Evolutionary conservation across 2,113 vertebrate genomes (phyloP), one percentile per base, ranked within the genome.

Genomic region (Lutjanus erythropterus): DNA sequence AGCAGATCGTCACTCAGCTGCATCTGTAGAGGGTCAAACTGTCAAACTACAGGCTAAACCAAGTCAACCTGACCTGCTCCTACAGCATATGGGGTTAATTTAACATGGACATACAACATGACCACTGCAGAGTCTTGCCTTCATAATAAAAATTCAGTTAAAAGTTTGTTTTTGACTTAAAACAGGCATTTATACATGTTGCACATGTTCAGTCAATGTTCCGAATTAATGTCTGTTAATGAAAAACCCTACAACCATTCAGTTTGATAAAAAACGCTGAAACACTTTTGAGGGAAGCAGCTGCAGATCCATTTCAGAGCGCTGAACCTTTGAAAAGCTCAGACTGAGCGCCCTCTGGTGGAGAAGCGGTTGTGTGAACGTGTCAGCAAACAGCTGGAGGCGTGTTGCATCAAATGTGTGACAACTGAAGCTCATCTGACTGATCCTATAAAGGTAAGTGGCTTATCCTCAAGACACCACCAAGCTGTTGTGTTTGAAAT

Each of bases 391-490:
- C 35, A 60, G 10, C 58, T 71, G 29, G 47, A 44, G 37, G 41
- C 23, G 44, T 50, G 71, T 44, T 77, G 47, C 3, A 5, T 25
- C 25, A 41, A 53, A 71, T 46, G 75, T 56, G 69, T 62, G 42
- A 69, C 77, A 65, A 33, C 66, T 75, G 76, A 75, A 70, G 62
- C 73, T 79, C 47, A 29, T 59, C 71, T 49, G 61, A 49, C 49
- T 56, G 74, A 80, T 87, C 77, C 60, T 60, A 35, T 71, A 68
- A 77, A 79, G 85, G 75, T 89, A 86, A 88, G 83, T 80, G 72
- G 58, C 31, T 75, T 72, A 59, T 79, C 60, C 70, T 75, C 59
- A 9, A 23, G n/a, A 46, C 8, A 61, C 46, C 47, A 33, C n/a
- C 25, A 60, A 47, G 35, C 58, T 55, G 39, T 35, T 19, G 31